Evolutionary conservation across 2,113 vertebrate genomes (phyloP).

Genomic region (Brachypodius melanocephalos): DNA sequence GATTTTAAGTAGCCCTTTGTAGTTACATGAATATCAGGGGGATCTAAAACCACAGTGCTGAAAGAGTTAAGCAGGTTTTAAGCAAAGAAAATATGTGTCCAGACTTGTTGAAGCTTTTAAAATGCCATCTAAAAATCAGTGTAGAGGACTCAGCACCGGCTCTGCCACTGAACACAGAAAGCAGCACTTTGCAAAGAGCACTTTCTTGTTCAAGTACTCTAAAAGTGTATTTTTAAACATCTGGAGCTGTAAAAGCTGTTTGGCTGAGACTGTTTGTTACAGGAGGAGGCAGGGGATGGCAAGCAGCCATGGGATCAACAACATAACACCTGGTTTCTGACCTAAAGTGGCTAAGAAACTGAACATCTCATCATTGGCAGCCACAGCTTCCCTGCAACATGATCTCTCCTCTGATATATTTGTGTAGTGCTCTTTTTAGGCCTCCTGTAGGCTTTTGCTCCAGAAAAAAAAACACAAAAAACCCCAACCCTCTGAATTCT

Average conservation of each 20-base stretch:
- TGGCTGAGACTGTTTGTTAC: background rate
- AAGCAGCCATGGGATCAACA: background rate
- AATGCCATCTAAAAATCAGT: slow-evolving; percentile 25
- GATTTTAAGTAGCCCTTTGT: background rate
- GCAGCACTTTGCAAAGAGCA: background rate
- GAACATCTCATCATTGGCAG: slow-evolving; percentile 27
- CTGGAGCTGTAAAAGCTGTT: background rate
- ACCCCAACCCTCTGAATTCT: background rate
- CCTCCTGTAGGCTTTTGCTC: background rate
- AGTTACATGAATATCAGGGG: background rate
- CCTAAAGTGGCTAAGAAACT: slow-evolving; percentile 37
- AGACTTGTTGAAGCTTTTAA: background rate
- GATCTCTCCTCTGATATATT: slow-evolving; percentile 54
- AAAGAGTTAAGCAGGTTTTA: slow-evolving; percentile 20
- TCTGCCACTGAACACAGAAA: background rate
- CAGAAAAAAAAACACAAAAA: background rate
- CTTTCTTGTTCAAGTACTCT: slow-evolving; percentile 21
- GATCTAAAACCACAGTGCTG: background rate
- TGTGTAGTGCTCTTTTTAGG: slow-evolving; percentile 22
- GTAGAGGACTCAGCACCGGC: background rate
- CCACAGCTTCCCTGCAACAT: slow-evolving; percentile 24
- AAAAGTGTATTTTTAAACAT: slow-evolving; percentile 50
- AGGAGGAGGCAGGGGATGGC: background rate
- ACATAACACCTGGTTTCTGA: slow-evolving; percentile 39
- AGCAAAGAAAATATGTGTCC: background rate